phyloP scores from a whole-genome alignment of 2,797 vertebrate genomes.

The Neosilurus mollespiculum region DNA sequence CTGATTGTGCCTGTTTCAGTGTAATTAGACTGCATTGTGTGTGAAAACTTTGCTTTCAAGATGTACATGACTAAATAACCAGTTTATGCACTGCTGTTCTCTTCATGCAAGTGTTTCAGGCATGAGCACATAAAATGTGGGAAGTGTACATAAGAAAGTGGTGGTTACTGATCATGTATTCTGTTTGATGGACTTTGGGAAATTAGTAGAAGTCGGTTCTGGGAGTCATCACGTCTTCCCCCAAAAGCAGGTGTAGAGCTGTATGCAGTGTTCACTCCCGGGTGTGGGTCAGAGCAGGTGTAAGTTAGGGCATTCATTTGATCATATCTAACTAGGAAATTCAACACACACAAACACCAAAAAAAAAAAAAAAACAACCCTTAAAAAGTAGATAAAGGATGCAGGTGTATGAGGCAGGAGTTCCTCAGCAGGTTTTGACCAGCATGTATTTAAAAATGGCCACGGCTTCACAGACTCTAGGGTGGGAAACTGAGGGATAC shows the following conservation, averaged over 20 bases:
- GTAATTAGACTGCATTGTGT: background rate
- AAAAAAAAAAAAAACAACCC: no score
- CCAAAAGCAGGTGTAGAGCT: background rate
- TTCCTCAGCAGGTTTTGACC: no score
- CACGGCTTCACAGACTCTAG: no score
- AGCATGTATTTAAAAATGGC: no score
- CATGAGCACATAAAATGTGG: background rate
- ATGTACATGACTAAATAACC: background rate
- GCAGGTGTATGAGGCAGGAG: no score
- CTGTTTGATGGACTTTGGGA: background rate
- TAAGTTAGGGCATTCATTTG: background rate
- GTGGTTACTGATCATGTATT: background rate
- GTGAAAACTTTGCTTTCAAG: background rate
- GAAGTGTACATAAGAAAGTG: background rate
- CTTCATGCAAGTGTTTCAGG: background rate
- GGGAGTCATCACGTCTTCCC: background rate
- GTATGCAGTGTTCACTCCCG: no score
- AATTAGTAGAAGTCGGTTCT: background rate
- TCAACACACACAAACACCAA: no score
- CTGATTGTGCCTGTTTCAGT: background rate
- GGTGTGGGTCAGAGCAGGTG: background rate
- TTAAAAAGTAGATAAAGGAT: no score
- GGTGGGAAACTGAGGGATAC: no score
- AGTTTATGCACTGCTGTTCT: background rate
- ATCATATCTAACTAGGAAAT: background rate